Evolutionary conservation across 2,888 invertebrate genomes (phyloP), one percentile per base, ranked within the genome.

Genomic region (Drosophila macrospina): DNA sequence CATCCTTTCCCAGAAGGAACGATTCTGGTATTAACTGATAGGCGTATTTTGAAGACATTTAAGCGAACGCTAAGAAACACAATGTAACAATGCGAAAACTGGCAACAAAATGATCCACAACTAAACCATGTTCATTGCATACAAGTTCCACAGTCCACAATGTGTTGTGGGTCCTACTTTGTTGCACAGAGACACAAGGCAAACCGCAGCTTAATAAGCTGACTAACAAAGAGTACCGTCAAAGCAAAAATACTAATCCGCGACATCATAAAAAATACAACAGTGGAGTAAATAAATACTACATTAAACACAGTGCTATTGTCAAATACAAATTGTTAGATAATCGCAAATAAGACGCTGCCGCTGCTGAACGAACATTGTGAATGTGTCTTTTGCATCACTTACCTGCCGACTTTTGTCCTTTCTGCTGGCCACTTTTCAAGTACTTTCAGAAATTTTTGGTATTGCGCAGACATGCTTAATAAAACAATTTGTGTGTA

Each of bases 391-490:
- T 62, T 24, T 13, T 11, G 8, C 0, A 37, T 26, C n/a, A 32
- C 90, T 92, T 93, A 96, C 97, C 96, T 95, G 90, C 95, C 95
- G 36, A 93, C 92, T 93, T 96, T 97, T 51, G 93, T 93, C 88
- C 93, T 93, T 89, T 97, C 96, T 47, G 96, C 88, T 30, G 97
- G 97, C 96, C 97, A 97, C 92, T 95, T 95, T 91, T 96, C 95
- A 74, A 97, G 93, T 70, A 97, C 92, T 93, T 93, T 94, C 36
- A 95, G 91, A 90, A 95, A 96, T 91, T 95, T 94, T 91, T 95
- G 95, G 88, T 96, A 96, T 88, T 93, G 94, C 80, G 94, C 93
- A 91, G 95, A 94, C 95, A 95, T 95, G 60, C 70, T 86, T 66
- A 67, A 7, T 52, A 36, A 15, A 8, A 30, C 5, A 39, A 48